These are phyloP conservation scores for Galagoides demidoff DNA, from an alignment of 2,797 vertebrate species.

Conservation along the genomic window DNA sequence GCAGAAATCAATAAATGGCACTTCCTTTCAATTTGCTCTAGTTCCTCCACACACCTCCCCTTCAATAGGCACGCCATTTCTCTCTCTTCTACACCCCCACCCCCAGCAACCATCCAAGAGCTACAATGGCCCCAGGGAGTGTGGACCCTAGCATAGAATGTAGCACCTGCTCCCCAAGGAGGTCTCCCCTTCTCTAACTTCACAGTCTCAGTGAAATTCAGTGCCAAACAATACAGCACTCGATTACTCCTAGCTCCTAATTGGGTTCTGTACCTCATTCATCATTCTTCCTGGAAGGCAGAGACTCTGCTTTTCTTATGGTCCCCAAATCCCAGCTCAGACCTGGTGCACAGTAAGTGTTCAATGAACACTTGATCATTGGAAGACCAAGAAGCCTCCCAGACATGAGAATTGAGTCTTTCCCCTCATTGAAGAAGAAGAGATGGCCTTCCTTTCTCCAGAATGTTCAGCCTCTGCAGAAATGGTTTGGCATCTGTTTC, in stretches of 20 bases:
- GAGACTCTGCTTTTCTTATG: not conserved
- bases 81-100: not conserved
- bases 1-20: not conserved
- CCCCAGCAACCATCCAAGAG: not conserved
- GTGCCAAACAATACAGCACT: not conserved
- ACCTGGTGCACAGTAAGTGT: not conserved
- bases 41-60: not conserved
- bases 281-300: not conserved
- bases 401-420: not conserved
- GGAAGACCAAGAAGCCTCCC: not conserved
- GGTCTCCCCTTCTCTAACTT: not conserved
- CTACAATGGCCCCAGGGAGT: not conserved
- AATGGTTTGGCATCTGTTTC: constrained; percentile 67
- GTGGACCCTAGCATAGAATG: not conserved
- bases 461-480: constrained; percentile 35
- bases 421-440: not conserved
- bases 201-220: not conserved
- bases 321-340: not conserved
- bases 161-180: not conserved
- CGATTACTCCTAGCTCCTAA: not conserved
- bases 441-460: constrained; percentile 53
- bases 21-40: not conserved
- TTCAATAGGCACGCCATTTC: not conserved
- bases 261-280: not conserved
- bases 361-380: not conserved